Evolutionary conservation across 2,888 invertebrate species (phyloP), one percentile per base, ranked within the genome.

Genomic region (Gortyna flavago): DNA sequence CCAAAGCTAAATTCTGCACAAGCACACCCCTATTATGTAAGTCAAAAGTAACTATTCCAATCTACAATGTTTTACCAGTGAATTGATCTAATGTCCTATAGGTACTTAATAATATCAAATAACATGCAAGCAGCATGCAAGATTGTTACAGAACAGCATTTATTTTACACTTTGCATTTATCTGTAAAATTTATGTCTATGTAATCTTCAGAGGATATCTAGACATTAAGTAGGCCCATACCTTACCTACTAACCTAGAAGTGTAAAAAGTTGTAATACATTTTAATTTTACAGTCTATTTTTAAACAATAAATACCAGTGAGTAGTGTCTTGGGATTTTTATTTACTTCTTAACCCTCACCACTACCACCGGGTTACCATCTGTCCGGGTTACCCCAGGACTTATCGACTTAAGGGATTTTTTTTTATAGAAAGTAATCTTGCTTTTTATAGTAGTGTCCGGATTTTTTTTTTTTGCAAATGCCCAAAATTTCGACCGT

Each of bases 241-340:
- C n/a, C 44, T 51, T 21, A 44, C n/a, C 25, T 13, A 25, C 54
- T 32, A 32, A 8, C 9, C 32, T 41, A 54, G 13, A 44, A 32
- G 32, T 67, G 57, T 69, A 81, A 75, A 71, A 71, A 51, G 29
- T 74, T 78, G 38, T 64, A 81, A 64, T 57, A 64, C 35, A 29
- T 72, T 64, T 80, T 65, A 59, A 67, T 67, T 80, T 64, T 68
- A 71, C 48, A 79, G 2, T 57, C 67, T 76, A 48, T 72, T 80
- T 68, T 57, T 44, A 78, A 77, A 59, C 29, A 81, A 80, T 84
- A 80, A 81, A 81, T 65, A 84, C 64, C 51, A 80, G 51, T 69
- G n/a, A 83, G 74, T 81, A 66, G 59, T 72, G 57, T 59, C 57
- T 57, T 25, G n/a, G n/a, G 13, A 62, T 84, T 59, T 84, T 84